Conservation (phyloP, 2,888 invertebrate species). For the Phorcus lineatus region DNA sequence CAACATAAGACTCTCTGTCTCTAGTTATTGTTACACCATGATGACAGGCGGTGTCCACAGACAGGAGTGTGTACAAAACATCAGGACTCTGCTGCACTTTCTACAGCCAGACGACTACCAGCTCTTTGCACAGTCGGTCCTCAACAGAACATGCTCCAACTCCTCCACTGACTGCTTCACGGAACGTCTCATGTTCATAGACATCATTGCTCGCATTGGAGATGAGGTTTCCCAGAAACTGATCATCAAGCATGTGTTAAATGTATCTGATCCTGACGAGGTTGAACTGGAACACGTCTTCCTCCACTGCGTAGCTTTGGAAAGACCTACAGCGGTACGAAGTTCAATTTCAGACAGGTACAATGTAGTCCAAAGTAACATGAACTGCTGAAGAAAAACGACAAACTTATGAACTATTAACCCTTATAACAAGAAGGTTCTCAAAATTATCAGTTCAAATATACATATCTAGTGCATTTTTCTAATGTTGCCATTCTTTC, state of each 20-base stretch:
- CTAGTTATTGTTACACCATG: too few species aligned
- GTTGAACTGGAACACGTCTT: slow-evolving; percentile 37
- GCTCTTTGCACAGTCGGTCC: slow-evolving; percentile 31
- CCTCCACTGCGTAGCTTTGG: slow-evolving; percentile 34
- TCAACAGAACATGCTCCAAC: slow-evolving; percentile 37
- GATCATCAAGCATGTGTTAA: slow-evolving; percentile 43
- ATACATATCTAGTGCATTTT: too few species aligned
- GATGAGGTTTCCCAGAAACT: slow-evolving; percentile 46
- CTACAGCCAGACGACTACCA: slow-evolving; percentile 45
- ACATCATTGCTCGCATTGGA: slow-evolving; percentile 48
- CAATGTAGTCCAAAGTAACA: too few species aligned
- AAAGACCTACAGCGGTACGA: slow-evolving; percentile 33
- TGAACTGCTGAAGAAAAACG: too few species aligned
- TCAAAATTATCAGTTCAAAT: too few species aligned
- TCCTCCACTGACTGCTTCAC: slow-evolving; percentile 43
- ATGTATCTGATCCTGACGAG: slow-evolving; percentile 3
- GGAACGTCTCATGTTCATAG: slow-evolving; percentile 49
- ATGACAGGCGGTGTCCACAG: slow-evolving; percentile 47
- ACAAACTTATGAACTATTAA: too few species aligned
- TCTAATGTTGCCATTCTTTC: too few species aligned
- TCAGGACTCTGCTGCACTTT: slow-evolving; percentile 36
- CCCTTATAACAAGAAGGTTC: too few species aligned
- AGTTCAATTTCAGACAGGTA: too few species aligned
- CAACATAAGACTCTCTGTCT: too few species aligned
- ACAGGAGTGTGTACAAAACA: slow-evolving; percentile 47